These are phyloP conservation scores for Myripristis jacobus DNA, from an alignment of 2,797 vertebrate species.

Conservation along the genomic window DNA sequence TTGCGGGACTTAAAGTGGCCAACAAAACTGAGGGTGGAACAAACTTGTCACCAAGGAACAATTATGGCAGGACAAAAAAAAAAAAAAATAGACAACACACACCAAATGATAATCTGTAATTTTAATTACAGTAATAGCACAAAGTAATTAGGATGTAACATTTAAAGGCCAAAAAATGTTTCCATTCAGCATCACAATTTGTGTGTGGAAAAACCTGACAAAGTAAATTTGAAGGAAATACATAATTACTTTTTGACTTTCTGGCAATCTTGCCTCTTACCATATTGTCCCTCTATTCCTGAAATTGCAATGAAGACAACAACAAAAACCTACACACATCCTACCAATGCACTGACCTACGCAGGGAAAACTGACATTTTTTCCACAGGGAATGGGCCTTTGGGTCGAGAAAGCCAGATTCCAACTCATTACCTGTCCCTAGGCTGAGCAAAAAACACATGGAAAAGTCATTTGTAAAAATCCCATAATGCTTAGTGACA, in stretches of 20 bases:
- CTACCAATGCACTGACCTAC: conserved; percentile 78
- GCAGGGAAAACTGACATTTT: conserved; percentile 67
- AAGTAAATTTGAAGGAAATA: background rate
- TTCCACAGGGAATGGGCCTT: conserved; percentile 66
- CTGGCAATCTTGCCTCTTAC: background rate
- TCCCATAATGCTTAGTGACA: background rate
- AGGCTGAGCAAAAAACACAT: conserved; percentile 72
- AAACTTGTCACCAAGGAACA: conserved; percentile 6
- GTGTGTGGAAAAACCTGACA: background rate
- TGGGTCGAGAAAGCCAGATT: conserved; percentile 66
- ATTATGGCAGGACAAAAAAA: background rate
- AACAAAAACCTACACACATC: conserved; percentile 45
- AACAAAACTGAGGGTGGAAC: conserved; percentile 87
- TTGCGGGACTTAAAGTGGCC: conserved; percentile 97
- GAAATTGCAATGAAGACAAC: conserved; percentile 33
- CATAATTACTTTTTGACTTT: background rate
- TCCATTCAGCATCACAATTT: background rate
- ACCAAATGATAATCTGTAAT: background rate
- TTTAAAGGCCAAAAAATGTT: background rate
- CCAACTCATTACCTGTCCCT: conserved; percentile 67
- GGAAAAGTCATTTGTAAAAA: conserved; percentile 51
- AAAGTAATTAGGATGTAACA: background rate
- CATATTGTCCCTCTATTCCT: conserved; percentile 1
- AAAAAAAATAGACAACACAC: background rate
- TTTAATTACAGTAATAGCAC: background rate